These are phyloP conservation scores for Caenorhabditis afra DNA, from an alignment of 2,888 invertebrate species.

Conservation along the genomic window DNA sequence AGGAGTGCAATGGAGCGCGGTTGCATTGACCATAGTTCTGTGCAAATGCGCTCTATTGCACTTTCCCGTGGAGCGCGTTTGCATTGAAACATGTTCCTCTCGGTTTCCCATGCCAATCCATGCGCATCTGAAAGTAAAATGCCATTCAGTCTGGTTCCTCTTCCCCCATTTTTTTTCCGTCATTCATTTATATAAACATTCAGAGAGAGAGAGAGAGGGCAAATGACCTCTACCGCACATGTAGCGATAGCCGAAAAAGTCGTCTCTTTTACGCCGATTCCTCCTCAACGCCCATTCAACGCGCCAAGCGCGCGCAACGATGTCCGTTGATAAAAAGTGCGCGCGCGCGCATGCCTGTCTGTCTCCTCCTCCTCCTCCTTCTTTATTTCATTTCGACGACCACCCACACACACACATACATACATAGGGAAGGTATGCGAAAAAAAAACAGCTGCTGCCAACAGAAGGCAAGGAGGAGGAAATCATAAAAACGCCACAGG, in stretches of 20 bases:
- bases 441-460: conserved; percentile 46
- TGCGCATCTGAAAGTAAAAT: too few relatives aligned
- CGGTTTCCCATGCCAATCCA: background rate
- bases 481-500: conserved; percentile 44
- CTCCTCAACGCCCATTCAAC: background rate
- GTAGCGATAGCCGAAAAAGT: too few relatives aligned
- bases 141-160: conserved; percentile 3
- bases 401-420: background rate
- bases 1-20: too few relatives aligned
- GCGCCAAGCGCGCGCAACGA: conserved; percentile 3
- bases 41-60: too few relatives aligned
- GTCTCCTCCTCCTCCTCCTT: background rate
- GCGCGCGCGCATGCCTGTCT: conserved; percentile 2
- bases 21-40: too few relatives aligned
- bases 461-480: conserved; percentile 21
- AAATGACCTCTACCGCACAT: too few relatives aligned
- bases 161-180: conserved; percentile 12
- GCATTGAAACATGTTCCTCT: background rate
- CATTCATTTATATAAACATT: too few relatives aligned
- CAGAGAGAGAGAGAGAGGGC: too few relatives aligned
- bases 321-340: conserved; percentile 41
- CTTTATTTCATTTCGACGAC: background rate
- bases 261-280: background rate
- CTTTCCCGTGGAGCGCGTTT: too few relatives aligned
- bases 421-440: too few relatives aligned